Percentiles rank a stretch among this genome's conserved stretches.
phyloP scores from a whole-genome alignment of 2,113 vertebrate genomes.

The Carassius carassius region DNA sequence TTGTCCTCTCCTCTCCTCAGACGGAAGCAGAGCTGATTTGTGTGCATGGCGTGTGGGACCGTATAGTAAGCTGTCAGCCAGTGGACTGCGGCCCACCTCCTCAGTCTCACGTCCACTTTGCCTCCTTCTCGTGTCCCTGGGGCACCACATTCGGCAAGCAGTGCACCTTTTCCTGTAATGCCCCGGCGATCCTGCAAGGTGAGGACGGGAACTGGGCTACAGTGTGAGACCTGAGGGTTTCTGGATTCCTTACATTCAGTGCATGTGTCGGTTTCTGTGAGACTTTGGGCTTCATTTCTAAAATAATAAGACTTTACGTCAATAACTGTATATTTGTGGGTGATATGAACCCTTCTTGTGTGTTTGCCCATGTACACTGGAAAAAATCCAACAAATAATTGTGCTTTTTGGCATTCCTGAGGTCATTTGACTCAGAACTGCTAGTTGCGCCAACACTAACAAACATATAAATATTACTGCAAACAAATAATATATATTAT shows the following conservation, averaged over 20 bases:
- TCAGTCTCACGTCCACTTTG: constrained; percentile 83
- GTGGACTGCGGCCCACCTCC: constrained; percentile 85
- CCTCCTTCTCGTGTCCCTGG: constrained; percentile 83
- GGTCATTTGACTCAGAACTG: neutral
- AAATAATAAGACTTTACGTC: neutral
- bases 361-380: neutral
- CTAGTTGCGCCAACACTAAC: neutral
- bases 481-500: neutral
- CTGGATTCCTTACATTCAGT: neutral
- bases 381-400: neutral
- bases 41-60: constrained; percentile 84
- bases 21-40: constrained; percentile 79
- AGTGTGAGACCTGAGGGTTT: neutral
- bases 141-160: constrained; percentile 85
- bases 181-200: constrained; percentile 96
- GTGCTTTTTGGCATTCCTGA: neutral
- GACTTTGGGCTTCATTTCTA: neutral
- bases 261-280: neutral
- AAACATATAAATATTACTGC: neutral
- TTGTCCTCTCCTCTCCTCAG: constrained; percentile 60
- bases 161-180: constrained; percentile 87
- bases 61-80: constrained; percentile 79
- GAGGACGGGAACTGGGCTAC: constrained; percentile 36
- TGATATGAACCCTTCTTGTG: neutral
- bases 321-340: neutral